Conservation (phyloP, 2,888 invertebrate genomes). For the Lathronympha strigana region DNA sequence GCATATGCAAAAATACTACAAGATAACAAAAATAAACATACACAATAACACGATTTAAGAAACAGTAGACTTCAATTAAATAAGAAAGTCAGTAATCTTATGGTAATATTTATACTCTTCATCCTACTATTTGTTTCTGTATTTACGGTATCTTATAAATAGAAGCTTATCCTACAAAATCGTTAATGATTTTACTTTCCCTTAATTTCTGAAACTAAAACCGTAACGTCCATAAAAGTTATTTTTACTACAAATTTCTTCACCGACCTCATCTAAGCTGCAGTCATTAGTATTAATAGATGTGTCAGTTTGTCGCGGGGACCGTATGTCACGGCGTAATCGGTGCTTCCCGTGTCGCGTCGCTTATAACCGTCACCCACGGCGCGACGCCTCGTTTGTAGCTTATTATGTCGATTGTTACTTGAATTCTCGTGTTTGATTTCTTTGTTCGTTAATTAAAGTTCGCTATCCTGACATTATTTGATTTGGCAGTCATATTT, state of each 20-base stretch:
- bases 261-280: constrained; percentile 8
- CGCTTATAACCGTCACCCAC: constrained; percentile 16
- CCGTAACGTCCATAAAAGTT: constrained; percentile 2
- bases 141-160: too few species aligned
- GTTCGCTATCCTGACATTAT: background rate
- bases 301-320: constrained; percentile 11
- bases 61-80: too few species aligned
- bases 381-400: constrained; percentile 19
- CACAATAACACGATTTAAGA: too few species aligned
- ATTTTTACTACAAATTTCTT: constrained; percentile 7
- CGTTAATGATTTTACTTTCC: background rate
- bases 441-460: background rate
- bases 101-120: too few species aligned
- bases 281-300: constrained; percentile 27
- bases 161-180: too few species aligned
- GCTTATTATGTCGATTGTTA: constrained; percentile 17
- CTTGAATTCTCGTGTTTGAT: background rate
- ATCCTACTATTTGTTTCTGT: too few species aligned
- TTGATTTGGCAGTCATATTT: too few species aligned
- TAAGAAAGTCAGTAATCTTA: too few species aligned
- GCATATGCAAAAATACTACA: too few species aligned
- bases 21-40: too few species aligned
- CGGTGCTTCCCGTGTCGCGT: constrained; percentile 7
- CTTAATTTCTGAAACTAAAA: background rate
- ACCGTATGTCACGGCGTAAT: background rate